Evolutionary conservation across 2,113 vertebrate genomes (phyloP).

Genomic region (Chaenocephalus aceratus): DNA sequence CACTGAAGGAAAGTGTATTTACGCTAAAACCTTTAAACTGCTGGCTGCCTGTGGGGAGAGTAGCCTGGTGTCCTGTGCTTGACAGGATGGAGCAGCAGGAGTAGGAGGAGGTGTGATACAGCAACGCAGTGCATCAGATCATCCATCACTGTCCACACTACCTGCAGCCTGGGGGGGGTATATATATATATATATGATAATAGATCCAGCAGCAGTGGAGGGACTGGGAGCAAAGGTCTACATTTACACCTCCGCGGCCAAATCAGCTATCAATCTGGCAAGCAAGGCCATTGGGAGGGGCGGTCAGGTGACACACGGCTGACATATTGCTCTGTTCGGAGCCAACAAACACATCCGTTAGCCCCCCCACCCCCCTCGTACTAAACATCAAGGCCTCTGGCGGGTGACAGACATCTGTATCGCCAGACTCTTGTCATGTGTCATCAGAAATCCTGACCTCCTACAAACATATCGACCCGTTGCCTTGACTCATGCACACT

Average conservation of each 20-base stretch:
- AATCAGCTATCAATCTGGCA: slow-evolving; percentile 75
- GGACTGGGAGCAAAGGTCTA: slow-evolving; percentile 67
- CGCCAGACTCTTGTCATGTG: slow-evolving; percentile 49
- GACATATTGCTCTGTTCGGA: slow-evolving; percentile 68
- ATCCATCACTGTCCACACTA: slow-evolving; percentile 76
- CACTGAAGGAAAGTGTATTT: not conserved
- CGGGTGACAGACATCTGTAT: slow-evolving; percentile 67
- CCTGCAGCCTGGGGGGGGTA: slow-evolving; percentile 52
- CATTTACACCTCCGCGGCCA: slow-evolving; percentile 72
- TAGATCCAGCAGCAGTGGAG: slow-evolving; percentile 56
- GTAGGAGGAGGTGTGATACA: slow-evolving; percentile 59
- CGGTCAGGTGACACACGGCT: slow-evolving; percentile 65
- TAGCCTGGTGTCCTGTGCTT: slow-evolving; percentile 28
- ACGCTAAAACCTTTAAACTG: slow-evolving; percentile 30
- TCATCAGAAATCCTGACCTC: slow-evolving; percentile 52
- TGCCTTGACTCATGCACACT: slow-evolving; percentile 50
- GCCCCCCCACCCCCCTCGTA: slow-evolving; percentile 18
- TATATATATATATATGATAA: slow-evolving; percentile 59
- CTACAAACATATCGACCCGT: slow-evolving; percentile 46
- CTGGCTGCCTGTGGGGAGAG: slow-evolving; percentile 20
- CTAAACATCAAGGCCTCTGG: slow-evolving; percentile 67
- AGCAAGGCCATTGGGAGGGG: slow-evolving; percentile 69
- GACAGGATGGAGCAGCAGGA: slow-evolving; percentile 16
- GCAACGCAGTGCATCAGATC: slow-evolving; percentile 50
- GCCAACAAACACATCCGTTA: slow-evolving; percentile 61